A percentile compares a stretch with the other conserved stretches of the same genome.
Evolutionary conservation across 2,797 vertebrate genomes (phyloP).

Genomic region (Chrysolophus pictus): DNA sequence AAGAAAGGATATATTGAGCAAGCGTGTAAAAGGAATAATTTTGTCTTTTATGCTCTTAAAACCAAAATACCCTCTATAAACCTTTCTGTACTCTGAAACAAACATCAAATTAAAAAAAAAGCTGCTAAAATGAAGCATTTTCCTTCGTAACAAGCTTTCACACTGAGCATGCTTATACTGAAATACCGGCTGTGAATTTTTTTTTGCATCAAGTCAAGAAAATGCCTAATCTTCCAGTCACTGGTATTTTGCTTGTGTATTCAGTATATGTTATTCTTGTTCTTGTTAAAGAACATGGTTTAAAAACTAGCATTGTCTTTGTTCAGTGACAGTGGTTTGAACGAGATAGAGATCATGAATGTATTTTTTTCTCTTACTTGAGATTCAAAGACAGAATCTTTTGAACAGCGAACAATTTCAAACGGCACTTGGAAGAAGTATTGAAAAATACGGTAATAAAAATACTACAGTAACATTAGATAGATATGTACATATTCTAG

Average conservation of each 20-base stretch:
- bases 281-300: background rate
- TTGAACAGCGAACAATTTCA: background rate
- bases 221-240: background rate
- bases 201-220: constrained; percentile 28
- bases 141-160: background rate
- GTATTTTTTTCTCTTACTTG: background rate
- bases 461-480: background rate
- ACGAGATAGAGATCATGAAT: background rate
- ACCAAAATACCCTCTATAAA: background rate
- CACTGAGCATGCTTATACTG: background rate
- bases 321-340: constrained; percentile 7
- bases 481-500: background rate
- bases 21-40: background rate
- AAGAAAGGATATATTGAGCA: background rate
- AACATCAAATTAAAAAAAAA: background rate
- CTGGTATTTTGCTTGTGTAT: constrained; percentile 6
- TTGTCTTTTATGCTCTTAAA: background rate
- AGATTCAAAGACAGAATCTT: background rate
- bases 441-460: background rate
- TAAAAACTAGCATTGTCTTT: constrained; percentile 29
- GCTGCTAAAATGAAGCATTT: constrained; percentile 39
- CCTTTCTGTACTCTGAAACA: background rate
- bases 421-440: background rate
- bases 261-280: background rate
- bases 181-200: constrained; percentile 41